These are phyloP conservation scores for Psittacula echo DNA, from an alignment of 2,797 vertebrate genomes.

Conservation along the genomic window DNA sequence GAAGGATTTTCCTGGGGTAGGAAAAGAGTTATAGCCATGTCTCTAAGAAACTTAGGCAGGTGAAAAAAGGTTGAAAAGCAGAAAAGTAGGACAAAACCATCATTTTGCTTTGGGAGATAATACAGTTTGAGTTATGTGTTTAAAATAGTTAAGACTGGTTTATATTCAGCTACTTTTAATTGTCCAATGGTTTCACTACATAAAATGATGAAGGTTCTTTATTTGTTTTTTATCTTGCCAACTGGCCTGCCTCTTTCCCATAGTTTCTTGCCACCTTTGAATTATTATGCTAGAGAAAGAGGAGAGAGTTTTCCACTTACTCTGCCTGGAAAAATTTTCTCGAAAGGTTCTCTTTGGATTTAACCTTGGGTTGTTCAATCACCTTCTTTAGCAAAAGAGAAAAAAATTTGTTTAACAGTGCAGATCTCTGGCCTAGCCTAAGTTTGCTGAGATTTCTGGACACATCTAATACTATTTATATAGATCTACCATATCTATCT, in stretches of 20 bases:
- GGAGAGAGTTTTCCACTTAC: not conserved
- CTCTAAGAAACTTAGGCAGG: not conserved
- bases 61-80: not conserved
- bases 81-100: not conserved
- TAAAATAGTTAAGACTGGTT: not conserved
- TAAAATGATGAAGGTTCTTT: not conserved
- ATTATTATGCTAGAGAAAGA: not conserved
- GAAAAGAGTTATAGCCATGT: not conserved
- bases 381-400: not conserved
- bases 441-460: not conserved
- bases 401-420: not conserved
- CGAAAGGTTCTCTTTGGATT: not conserved
- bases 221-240: not conserved
- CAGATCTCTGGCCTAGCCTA: not conserved
- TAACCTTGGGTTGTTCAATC: not conserved
- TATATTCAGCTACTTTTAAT: not conserved
- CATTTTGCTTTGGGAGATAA: not conserved
- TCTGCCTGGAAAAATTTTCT: not conserved
- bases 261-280: not conserved
- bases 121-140: not conserved
- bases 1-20: not conserved
- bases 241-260: rapidly evolving
- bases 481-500: not conserved
- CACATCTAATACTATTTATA: not conserved
- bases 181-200: not conserved